A percentile compares a stretch with the other conserved stretches of the same genome.
phyloP scores from a whole-genome alignment of 2,888 invertebrate species.

The Philaethria dido region DNA sequence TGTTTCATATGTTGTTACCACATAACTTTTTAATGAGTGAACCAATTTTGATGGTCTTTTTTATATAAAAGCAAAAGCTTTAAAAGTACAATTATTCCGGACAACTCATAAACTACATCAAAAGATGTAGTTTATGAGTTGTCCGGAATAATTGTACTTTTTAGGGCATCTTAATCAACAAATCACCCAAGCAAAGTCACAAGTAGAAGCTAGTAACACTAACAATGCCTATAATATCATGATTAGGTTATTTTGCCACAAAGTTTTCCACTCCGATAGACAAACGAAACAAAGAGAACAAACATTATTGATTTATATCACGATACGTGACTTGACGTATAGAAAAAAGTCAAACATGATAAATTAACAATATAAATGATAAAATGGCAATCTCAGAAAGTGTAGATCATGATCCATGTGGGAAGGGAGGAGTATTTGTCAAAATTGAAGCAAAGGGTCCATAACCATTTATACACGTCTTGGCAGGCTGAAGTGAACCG shows the following conservation, averaged over 20 bases:
- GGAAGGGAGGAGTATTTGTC: slow-evolving; percentile 17
- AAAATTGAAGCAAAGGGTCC: slow-evolving; percentile 24
- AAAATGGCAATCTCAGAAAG: slow-evolving; percentile 25
- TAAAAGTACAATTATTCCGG: too few relatives aligned
- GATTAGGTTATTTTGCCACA: neutral
- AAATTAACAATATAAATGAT: slow-evolving; percentile 30
- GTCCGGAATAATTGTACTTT: too few relatives aligned
- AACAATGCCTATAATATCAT: too few relatives aligned
- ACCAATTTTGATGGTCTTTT: too few relatives aligned
- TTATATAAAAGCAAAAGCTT: too few relatives aligned
- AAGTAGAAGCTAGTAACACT: too few relatives aligned
- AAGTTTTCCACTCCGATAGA: neutral
- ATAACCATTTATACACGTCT: slow-evolving; percentile 30
- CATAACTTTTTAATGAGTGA: too few relatives aligned
- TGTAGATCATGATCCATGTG: slow-evolving; percentile 18
- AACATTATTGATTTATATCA: slow-evolving; percentile 11
- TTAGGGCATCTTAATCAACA: too few relatives aligned
- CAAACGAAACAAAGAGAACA: neutral
- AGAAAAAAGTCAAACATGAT: slow-evolving; percentile 20
- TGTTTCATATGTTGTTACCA: too few relatives aligned
- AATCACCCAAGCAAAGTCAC: too few relatives aligned
- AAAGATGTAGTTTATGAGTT: too few relatives aligned
- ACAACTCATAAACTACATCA: too few relatives aligned
- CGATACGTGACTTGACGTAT: neutral
- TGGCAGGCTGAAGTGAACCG: slow-evolving; percentile 18